These are phyloP conservation scores for Schrankia costaestrigalis DNA, from an alignment of 2,888 invertebrate species.

Conservation along the genomic window DNA sequence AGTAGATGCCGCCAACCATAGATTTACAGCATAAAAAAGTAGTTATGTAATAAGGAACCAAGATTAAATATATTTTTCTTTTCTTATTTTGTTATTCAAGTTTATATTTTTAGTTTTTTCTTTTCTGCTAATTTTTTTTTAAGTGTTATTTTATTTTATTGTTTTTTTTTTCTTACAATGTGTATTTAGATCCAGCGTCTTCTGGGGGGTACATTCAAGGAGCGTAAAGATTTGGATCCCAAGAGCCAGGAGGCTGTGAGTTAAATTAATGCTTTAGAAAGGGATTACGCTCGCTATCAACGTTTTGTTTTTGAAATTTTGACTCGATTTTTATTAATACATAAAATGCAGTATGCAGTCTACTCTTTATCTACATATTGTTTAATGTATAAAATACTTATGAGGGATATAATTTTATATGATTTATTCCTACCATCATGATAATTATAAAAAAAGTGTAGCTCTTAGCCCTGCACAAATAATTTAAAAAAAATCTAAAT, in stretches of 20 bases:
- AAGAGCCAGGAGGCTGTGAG: conserved; percentile 86
- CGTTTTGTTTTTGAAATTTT: conserved; percentile 20
- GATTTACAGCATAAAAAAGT: too few relatives aligned
- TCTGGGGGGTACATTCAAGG: conserved; percentile 85
- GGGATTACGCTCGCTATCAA: conserved; percentile 20
- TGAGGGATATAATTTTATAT: too few relatives aligned
- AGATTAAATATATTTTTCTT: conserved; percentile 21
- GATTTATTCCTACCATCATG: too few relatives aligned
- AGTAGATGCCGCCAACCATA: too few relatives aligned
- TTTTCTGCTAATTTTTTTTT: conserved; percentile 14
- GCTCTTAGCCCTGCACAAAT: too few relatives aligned
- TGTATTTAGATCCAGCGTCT: conserved; percentile 85
- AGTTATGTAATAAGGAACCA: conserved; percentile 38
- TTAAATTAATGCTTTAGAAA: conserved; percentile 49
- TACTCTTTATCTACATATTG: too few relatives aligned
- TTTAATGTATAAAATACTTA: too few relatives aligned
- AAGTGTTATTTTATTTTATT: conserved; percentile 45
- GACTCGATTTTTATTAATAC: too few relatives aligned
- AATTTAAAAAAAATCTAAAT: too few relatives aligned
- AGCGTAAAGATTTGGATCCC: conserved; percentile 84
- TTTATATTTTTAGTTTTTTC: conserved; percentile 25
- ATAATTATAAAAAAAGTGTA: too few relatives aligned
- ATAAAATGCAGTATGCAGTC: too few relatives aligned
- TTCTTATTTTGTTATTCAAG: conserved; percentile 10
- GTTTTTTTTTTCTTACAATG: conserved; percentile 48